A percentile compares a stretch with the other conserved stretches of the same genome.
Conservation (phyloP, 1,140 invertebrate genomes). For the Patella vulgata region DNA sequence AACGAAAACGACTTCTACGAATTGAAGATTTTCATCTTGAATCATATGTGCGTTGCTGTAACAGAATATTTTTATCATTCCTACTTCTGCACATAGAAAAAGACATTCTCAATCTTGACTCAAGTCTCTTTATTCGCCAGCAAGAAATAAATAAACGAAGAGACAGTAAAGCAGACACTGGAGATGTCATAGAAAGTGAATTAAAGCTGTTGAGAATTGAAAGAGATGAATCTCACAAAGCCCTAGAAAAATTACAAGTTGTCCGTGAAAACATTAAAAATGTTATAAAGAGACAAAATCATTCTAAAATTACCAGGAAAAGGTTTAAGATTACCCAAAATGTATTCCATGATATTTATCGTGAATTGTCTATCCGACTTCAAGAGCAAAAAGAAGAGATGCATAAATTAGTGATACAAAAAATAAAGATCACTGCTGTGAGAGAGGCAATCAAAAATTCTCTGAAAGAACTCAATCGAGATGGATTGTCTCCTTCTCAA, state of each 20-base stretch:
- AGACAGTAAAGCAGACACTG: conserved; percentile 2
- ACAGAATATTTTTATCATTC: conserved; percentile 8
- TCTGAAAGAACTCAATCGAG: neutral
- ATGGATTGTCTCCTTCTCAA: no score
- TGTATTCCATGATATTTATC: conserved; percentile 15
- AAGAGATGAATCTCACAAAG: conserved; percentile 8
- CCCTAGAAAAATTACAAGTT: conserved; percentile 7
- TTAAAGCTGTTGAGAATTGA: conserved; percentile 6
- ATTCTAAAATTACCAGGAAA: conserved; percentile 10
- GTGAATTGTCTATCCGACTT: conserved; percentile 1
- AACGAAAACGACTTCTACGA: conserved; percentile 12
- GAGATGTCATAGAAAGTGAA: conserved; percentile 3
- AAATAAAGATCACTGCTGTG: conserved; percentile 7
- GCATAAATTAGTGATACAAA: conserved; percentile 5
- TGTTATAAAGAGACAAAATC: conserved; percentile 10
- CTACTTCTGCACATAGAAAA: conserved; percentile 1
- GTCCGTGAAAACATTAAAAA: conserved; percentile 21
- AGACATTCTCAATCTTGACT: conserved; percentile 3
- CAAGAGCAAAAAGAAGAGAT: conserved; percentile 12
- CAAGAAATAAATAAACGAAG: neutral
- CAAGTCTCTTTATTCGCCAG: neutral
- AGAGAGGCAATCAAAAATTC: conserved; percentile 4
- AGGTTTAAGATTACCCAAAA: conserved; percentile 7
- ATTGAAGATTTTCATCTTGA: conserved; percentile 7
- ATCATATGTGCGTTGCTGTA: conserved; percentile 12